phyloP scores from a whole-genome alignment of 2,113 vertebrate species.

The Pomatorhinus ruficollis region DNA sequence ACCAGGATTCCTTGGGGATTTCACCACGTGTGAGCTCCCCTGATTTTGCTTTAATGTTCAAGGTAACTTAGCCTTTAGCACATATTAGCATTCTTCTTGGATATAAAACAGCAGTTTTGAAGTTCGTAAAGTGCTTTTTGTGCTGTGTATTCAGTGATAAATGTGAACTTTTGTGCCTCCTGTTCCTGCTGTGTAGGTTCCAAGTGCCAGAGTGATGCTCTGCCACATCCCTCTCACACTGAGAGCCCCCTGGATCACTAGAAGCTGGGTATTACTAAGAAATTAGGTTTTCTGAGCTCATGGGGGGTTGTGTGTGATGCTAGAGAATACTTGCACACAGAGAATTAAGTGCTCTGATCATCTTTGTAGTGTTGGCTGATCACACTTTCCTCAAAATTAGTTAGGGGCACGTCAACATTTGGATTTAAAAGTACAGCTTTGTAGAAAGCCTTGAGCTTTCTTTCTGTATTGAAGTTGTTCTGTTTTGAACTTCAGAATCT shows the following conservation, averaged over 20 bases:
- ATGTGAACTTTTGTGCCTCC: not conserved
- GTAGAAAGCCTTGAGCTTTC: not conserved
- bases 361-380: not conserved
- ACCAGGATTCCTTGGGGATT: not conserved
- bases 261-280: not conserved
- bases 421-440: not conserved
- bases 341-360: not conserved
- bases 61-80: not conserved
- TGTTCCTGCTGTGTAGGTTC: not conserved
- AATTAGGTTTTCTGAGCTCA: not conserved
- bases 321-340: not conserved
- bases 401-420: not conserved
- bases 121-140: not conserved
- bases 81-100: accelerated
- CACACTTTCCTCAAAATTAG: not conserved
- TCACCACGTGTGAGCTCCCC: not conserved
- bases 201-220: not conserved
- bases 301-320: not conserved
- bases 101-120: not conserved
- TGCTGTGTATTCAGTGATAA: not conserved
- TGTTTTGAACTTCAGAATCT: not conserved
- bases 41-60: not conserved
- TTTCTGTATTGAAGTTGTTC: not conserved
- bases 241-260: not conserved
- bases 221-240: not conserved